Evolutionary conservation across 2,113 vertebrate genomes (phyloP).

Genomic region (Rallus limicola): DNA sequence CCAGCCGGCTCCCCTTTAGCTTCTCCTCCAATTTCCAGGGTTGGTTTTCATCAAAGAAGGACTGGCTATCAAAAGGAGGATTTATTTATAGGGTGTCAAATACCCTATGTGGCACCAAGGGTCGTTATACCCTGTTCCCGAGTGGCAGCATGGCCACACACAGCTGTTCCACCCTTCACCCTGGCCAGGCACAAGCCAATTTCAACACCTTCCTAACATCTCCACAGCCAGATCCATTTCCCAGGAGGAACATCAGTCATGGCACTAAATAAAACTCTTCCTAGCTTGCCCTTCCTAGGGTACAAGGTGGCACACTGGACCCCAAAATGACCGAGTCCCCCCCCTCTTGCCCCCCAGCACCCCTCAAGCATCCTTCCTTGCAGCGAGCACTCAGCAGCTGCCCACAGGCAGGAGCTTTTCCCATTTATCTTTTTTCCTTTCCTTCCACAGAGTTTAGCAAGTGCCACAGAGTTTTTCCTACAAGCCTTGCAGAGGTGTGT

Average conservation of each 20-base stretch:
- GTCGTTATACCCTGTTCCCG: constrained; percentile 8
- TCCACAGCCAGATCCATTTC: not conserved
- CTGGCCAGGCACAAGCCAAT: constrained; percentile 11
- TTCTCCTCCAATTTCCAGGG: constrained; percentile 61
- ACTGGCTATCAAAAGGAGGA: constrained; percentile 36
- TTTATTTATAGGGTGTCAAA: constrained; percentile 83
- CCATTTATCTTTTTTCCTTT: not conserved
- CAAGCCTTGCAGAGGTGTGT: fast-evolving
- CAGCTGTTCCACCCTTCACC: constrained; percentile 58
- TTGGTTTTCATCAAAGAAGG: constrained; percentile 60
- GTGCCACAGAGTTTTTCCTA: not conserved
- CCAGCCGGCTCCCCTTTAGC: constrained; percentile 28
- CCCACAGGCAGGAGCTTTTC: not conserved
- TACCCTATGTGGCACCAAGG: constrained; percentile 57
- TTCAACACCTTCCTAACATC: constrained; percentile 61
- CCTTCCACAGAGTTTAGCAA: not conserved
- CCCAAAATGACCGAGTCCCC: not conserved
- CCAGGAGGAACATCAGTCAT: constrained; percentile 39
- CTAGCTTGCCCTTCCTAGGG: not conserved
- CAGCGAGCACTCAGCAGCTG: not conserved
- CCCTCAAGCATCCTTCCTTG: not conserved
- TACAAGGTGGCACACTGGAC: not conserved
- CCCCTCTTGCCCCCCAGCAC: no score
- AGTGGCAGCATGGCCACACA: not conserved
- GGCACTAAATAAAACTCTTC: constrained; percentile 52